Evolutionary conservation across 2,888 invertebrate genomes (phyloP), one percentile per base, ranked within the genome.

Genomic region (Scrobipalpa atriplicella): DNA sequence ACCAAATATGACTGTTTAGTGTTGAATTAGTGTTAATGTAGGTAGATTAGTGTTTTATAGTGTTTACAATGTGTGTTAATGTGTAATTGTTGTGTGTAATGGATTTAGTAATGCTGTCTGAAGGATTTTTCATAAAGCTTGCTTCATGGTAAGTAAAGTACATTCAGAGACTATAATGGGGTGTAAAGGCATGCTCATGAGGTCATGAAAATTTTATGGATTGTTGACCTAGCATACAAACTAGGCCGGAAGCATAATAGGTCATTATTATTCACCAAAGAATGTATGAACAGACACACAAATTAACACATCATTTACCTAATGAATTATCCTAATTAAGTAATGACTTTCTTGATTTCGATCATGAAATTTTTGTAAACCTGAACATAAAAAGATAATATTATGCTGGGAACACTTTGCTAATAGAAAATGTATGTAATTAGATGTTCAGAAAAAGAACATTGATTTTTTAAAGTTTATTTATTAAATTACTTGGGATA

Each of bases 121-220:
- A 58, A 58, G 58, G 58, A 58, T 58, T 58, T 38, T 58, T 38
- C 16, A 58, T 58, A 38, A 58, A 58, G 38, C 36, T 38, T n/a
- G n/a, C 38, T 38, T 58, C 36, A 58, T 58, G 58, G 58, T 58
- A 38, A n/a, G 58, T n/a, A 36, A 43, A 43, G 47, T 6, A 29
- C 29, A 29, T 29, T 29, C 29, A 29, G n/a, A 16, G 47, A 43
- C n/a, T 47, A 47, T 47, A n/a, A 47, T 47, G 47, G 47, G 47
- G 47, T 47, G 47, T 6, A 47, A 6, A 47, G 16, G 47, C 47
- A 16, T n/a, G 16, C 7, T 47, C 47, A 47, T 47, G 47, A 16
- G 47, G 47, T 47, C 47, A 47, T 47, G 47, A 47, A 47, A 47
- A 47, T n/a, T 47, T 47, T 47, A 47, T 47, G 47, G 16, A 16